Base-by-base conservation (phyloP, 2,888 invertebrate species). In the Ditula angustiorana region DNA sequence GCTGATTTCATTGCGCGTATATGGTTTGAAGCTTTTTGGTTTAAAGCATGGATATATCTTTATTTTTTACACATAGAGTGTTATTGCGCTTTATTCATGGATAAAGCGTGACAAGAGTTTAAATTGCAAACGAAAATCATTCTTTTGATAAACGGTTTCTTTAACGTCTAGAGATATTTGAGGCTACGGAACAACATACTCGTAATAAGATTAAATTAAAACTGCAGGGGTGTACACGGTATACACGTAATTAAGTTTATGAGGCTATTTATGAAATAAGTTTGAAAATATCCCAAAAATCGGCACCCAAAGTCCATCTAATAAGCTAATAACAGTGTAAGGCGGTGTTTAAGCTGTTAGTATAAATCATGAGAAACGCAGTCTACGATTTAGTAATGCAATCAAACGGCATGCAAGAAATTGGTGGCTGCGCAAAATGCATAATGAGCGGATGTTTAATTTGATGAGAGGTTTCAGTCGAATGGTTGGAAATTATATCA, bases 361-460 rank as follows among this genome's bases (percentile, higher is more conserved):
- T 77, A 82, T 80, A 78, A 83, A 84, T 84, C 77, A 79, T 73
- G 72, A 69, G 71, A 74, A 76, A 77, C 73, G 72, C 73, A 77
- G 81, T 82, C 78, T 77, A 80, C 80, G 71, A 78, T 83, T 82
- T 80, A 74, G 75, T 72, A 71, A 74, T 69, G 66, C 73, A 89
- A 90, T 86, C 79, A 88, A 88, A 87, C 81, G 82, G 81, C 79
- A 78, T 79, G 73, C 72, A 76, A 70, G 72, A 84, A 90, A 92
- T 88, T 89, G 85, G 75, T 78, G 80, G 83, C 80, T 83, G 74
- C 80, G 82, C 81, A 85, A 90, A 91, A 87, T 82, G 85, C 84
- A 85, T 90, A 90, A 90, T 87, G 83, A 82, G 82, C 82, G 83
- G 83, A 87, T 85, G 85, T 90, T 90, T 88, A 86, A 82, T 86